Evolutionary conservation across 2,113 vertebrate species (phyloP), one percentile per base, ranked within the genome.

Genomic region (Glaucomys volans): DNA sequence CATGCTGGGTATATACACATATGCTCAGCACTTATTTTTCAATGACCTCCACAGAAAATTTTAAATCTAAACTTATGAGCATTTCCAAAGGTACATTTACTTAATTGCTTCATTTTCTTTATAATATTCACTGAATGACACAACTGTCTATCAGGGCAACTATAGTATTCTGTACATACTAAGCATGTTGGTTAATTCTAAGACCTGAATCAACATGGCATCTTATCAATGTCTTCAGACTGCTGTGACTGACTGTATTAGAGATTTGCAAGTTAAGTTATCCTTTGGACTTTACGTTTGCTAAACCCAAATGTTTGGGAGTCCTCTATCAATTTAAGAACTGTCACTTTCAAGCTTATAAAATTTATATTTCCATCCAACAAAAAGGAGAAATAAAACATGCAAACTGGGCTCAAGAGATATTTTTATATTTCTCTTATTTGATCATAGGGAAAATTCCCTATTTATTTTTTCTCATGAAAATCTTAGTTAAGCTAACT

Each of bases 331-430:
- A 52, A 32, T 22, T 91, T 85, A 50, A n/a, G 64, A 14, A 66
- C 80, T 93, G 72, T 93, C 86, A 79, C 24, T 9, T 93, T 85
- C 9, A 86, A 57, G 37, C 24, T 17, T 84, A n/a, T 47, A 66
- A 74, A 95, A 59, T 5, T 42, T 96, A 59, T 10, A 81, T 8
- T 93, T 76, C 12, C 10, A 47, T 6, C 28, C 37, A 75, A 47
- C 44, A 22, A 12, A 90, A 81, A 71, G 44, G 64, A 88, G 66
- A 97, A 94, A 62, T 37, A 64, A 89, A 86, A 88, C 8, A 82
- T 35, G 7, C 22, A 77, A 66, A 5, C 16, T 54, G 42, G 57
- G 52, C 30, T 87, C 8, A 26, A 77, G 59, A 88, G 28, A 75
- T 16, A 64, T 12, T 52, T 62, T 35, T 30, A 0, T 16, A n/a